Percentiles rank a stretch among this genome's conserved stretches.
These are phyloP conservation scores for Drosophila sucinea DNA, from an alignment of 1,140 invertebrate genomes.

Conservation along the genomic window DNA sequence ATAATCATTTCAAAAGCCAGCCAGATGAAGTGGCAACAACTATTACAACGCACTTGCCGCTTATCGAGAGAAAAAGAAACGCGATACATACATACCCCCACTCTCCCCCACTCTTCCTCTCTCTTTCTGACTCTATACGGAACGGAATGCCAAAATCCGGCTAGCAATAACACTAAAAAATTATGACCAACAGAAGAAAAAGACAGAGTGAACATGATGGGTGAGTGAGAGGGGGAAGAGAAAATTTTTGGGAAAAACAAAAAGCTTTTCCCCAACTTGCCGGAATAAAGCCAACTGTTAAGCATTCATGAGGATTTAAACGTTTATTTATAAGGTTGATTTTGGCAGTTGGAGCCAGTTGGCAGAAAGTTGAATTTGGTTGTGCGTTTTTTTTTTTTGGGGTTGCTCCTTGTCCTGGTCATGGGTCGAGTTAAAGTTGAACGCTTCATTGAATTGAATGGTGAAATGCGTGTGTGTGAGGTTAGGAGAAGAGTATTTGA, in stretches of 20 bases:
- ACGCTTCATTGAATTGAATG: slow-evolving; percentile 74
- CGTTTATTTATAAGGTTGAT: slow-evolving; percentile 73
- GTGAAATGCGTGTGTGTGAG: slow-evolving; percentile 5
- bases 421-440: slow-evolving; percentile 46
- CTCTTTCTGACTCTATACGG: no score
- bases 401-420: slow-evolving; percentile 15
- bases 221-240: slow-evolving; percentile 33
- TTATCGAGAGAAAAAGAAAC: slow-evolving; percentile 43
- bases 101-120: no score
- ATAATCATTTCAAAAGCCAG: slow-evolving; percentile 21
- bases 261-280: slow-evolving; percentile 52
- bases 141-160: slow-evolving; percentile 53
- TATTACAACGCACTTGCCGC: slow-evolving; percentile 74
- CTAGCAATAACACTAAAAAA: slow-evolving; percentile 80
- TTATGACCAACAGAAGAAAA: slow-evolving; percentile 56
- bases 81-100: slow-evolving; percentile 15
- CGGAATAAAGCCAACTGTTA: slow-evolving; percentile 75
- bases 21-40: slow-evolving; percentile 78
- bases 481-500: neutral
- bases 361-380: slow-evolving; percentile 10
- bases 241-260: slow-evolving; percentile 70
- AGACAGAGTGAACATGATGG: neutral
- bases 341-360: neutral
- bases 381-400: slow-evolving; percentile 14
- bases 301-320: slow-evolving; percentile 80